Conservation (phyloP, 2,113 vertebrate species). For the Cottus gobio region DNA sequence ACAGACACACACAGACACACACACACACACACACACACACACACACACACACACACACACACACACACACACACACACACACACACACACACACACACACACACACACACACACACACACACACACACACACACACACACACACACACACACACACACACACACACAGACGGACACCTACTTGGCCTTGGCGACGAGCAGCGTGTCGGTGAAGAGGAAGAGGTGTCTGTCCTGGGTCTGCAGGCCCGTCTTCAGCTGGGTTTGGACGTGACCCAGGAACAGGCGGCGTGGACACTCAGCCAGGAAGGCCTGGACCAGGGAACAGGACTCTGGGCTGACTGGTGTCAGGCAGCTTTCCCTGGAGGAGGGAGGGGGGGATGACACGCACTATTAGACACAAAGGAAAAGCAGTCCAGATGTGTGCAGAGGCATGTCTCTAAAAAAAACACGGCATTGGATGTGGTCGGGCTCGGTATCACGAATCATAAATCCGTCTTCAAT, state of each 20-base stretch:
- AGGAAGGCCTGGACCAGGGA: conserved; percentile 90
- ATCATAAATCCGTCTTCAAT: neutral
- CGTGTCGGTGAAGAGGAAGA: conserved; percentile 93
- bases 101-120: conserved; percentile 24
- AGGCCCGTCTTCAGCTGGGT: conserved; percentile 92
- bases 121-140: conserved; percentile 26
- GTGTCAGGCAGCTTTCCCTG: conserved; percentile 89
- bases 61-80: conserved; percentile 55
- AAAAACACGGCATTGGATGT: neutral
- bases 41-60: conserved; percentile 54
- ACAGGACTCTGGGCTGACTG: conserved; percentile 88
- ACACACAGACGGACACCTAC: conserved; percentile 79
- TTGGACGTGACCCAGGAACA: conserved; percentile 87
- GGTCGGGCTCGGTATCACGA: neutral
- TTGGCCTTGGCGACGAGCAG: conserved; percentile 94
- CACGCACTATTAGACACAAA: conserved; percentile 4
- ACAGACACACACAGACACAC: no score
- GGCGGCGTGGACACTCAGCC: conserved; percentile 80
- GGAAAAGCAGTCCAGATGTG: conserved; percentile 13
- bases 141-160: conserved; percentile 55
- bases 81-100: conserved; percentile 64
- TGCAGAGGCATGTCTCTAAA: conserved; percentile 7
- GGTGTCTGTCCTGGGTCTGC: conserved; percentile 92
- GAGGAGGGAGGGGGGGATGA: neutral
- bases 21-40: conserved; percentile 54